Conservation (phyloP, 2,113 vertebrate genomes). For the Aleadryas rufinucha region DNA sequence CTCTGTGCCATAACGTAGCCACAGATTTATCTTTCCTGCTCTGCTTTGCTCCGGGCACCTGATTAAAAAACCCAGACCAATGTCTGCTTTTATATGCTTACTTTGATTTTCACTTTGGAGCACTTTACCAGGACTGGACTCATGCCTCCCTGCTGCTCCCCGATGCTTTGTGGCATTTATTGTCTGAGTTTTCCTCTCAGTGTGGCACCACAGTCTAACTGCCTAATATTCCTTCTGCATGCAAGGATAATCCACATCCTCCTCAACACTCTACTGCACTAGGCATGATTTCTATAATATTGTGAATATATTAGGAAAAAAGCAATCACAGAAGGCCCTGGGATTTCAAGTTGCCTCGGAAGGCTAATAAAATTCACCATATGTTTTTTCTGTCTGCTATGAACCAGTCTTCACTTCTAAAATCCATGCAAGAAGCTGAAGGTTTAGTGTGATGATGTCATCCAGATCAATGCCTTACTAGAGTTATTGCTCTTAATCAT, state of each 20-base stretch:
- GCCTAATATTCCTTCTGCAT: background rate
- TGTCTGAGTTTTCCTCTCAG: conserved; percentile 58
- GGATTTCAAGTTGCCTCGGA: background rate
- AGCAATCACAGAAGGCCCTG: background rate
- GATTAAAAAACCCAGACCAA: conserved; percentile 56
- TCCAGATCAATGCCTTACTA: background rate
- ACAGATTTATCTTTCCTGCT: conserved; percentile 42
- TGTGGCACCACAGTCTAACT: conserved; percentile 3
- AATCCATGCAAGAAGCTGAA: background rate
- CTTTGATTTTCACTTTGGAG: conserved; percentile 63
- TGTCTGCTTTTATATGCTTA: conserved; percentile 50
- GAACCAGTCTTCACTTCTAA: conserved; percentile 1
- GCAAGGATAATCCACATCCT: background rate
- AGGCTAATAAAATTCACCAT: conserved; percentile 42
- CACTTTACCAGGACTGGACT: background rate
- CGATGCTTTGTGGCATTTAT: conserved; percentile 49
- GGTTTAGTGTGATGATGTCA: conserved; percentile 26
- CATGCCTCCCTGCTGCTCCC: conserved; percentile 19
- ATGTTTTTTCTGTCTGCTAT: conserved; percentile 39
- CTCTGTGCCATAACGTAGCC: conserved; percentile 7
- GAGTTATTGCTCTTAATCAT: background rate
- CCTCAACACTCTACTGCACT: background rate
- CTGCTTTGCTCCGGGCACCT: conserved; percentile 41
- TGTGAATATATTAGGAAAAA: background rate
- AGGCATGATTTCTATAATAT: background rate